phyloP scores from a whole-genome alignment of 2,888 invertebrate species.

The Tethea ocularis region DNA sequence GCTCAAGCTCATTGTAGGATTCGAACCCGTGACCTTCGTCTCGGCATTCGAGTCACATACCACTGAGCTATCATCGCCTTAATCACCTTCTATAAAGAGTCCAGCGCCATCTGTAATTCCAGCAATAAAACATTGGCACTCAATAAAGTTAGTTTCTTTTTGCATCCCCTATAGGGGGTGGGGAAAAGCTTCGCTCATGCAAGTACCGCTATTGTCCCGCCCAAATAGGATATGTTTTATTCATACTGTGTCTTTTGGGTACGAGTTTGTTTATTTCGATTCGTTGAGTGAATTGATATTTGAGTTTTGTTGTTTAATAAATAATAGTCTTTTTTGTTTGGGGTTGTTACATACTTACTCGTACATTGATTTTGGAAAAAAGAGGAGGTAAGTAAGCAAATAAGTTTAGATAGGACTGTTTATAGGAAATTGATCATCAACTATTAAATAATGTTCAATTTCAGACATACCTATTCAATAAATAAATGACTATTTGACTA shows the following conservation, averaged over 20 bases:
- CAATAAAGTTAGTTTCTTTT: constrained; percentile 43
- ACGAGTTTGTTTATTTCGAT: constrained; percentile 39
- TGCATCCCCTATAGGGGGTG: constrained; percentile 33
- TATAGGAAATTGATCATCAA: no score
- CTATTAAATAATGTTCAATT: no score
- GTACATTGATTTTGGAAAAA: no score
- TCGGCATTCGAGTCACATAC: no score
- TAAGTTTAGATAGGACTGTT: no score
- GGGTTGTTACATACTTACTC: not conserved
- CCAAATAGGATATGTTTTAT: constrained; percentile 71
- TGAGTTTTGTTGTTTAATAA: not conserved
- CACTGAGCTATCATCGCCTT: no score
- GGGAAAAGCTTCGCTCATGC: constrained; percentile 55
- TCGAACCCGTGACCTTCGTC: no score
- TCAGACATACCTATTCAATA: no score
- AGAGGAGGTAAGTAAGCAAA: no score
- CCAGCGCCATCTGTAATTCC: constrained; percentile 38
- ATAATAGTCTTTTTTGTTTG: not conserved
- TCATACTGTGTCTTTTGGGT: constrained; percentile 59
- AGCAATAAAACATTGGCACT: constrained; percentile 18
- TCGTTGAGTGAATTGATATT: constrained; percentile 22
- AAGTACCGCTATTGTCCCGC: constrained; percentile 63
- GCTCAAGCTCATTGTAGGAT: no score
- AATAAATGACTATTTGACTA: no score
- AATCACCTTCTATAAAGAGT: constrained; percentile 13